Base-by-base conservation (phyloP, 2,113 vertebrate genomes). In the Dascyllus trimaculatus region DNA sequence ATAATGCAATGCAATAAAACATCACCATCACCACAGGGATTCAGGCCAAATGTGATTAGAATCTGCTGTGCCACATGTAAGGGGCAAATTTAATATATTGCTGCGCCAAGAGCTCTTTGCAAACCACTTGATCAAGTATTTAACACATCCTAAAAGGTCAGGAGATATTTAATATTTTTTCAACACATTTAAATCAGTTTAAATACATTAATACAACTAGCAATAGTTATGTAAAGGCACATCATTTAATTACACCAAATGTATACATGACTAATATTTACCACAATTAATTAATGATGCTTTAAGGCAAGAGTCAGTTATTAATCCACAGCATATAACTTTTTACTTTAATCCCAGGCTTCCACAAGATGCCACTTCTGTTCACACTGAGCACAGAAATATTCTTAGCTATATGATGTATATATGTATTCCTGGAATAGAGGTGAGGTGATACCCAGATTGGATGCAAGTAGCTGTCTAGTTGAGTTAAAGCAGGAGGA, bases 381-480 rank as follows among this genome's bases (percentile, higher is more conserved):
- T 68, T 76, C 11, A 18, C 19, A 74, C 52, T 71, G 58, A 45
- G 58, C 21, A 29, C 11, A 73, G 51, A 67, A 32, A 65, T 59
- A 86, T 73, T 74, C 60, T 67, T 74, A 70, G 69, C 57, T 43
- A 60, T 67, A 66, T 64, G 63, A 77, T 73, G 56, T 43, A 75
- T 53, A 78, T 49, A 65, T 80, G 40, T 64, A 65, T 80, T 82
- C 56, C 53, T 60, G 29, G 61, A 69, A 71, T 40, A 80, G 62
- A 79, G 73, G 5, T 68, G 26, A 81, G 71, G 54, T 77, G 67
- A 75, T 82, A 46, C 75, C 21, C 53, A 43, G 71, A 83, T 71
- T 87, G 74, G 63, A 88, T 84, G 83, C 79, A 86, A 81, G 70
- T 54, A 82, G 71, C 75, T 84, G 86, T 90, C 86, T 85, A 19